Base-by-base conservation (phyloP, 1,140 invertebrate genomes). In the Theocolax elegans region DNA sequence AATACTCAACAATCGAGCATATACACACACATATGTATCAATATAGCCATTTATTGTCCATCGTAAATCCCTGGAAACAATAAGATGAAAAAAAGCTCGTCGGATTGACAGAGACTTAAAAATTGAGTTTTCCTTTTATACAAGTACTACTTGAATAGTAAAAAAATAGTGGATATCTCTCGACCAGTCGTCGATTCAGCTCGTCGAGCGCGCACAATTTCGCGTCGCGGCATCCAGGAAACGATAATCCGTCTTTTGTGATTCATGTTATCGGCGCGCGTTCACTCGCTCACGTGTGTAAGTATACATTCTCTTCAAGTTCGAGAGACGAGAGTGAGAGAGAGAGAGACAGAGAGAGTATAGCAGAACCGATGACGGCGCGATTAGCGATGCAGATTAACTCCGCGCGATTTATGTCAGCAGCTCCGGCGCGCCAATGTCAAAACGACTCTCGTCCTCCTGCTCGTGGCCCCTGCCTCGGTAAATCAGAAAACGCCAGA, bases 361-460 rank as follows among this genome's bases (percentile, higher is more conserved):
- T 12, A 31, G 23, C 23, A 7, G 21, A 29, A 3, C 23, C 58
- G 48, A 70, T 63, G 66, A 68, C 56, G 56, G 29, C 29, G 9
- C 56, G 56, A 68, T 68, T 60, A 60, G 54, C 44, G 35, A 60
- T 60, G 48, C 44, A 49, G 46, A 68, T 60, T 60, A 51, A 60
- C 29, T 40, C 40, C 21, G n/a, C 53, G 42, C 54, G 67, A 59
- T 54, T 54, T 56, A 53, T 63, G 58, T 35, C 67, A 21, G 29
- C 21, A 25, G 3, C 9, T 19, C 3, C 67, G 27, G 27, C 27
- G 58, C 54, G 58, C 59, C 68, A 53, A 46, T 29, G 59, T 60
- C 40, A 51, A 67, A 62, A 49, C 66, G 62, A 72, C 72, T 75
- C 44, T 48, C 25, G 29, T 27, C 46, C 40, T 51, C 44, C 27